phyloP scores from a whole-genome alignment of 2,888 invertebrate genomes.

The Erynnis tages region DNA sequence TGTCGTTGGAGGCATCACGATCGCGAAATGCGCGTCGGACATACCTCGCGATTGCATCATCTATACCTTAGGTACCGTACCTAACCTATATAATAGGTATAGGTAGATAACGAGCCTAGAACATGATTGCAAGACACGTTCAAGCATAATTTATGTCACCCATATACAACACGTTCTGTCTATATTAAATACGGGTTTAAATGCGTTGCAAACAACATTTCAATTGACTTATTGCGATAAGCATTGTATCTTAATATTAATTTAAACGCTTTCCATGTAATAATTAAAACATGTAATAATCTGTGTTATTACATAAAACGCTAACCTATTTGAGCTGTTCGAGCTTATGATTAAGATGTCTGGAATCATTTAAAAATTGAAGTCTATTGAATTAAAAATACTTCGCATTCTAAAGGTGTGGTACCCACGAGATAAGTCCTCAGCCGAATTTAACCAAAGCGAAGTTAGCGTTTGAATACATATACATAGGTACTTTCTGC shows the following conservation, averaged over 20 bases:
- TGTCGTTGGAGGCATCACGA: slow-evolving; percentile 28
- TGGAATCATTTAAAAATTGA: too few relatives aligned
- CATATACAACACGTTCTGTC: slow-evolving; percentile 23
- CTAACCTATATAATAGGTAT: background rate
- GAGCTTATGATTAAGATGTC: too few relatives aligned
- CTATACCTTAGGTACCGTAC: slow-evolving; percentile 1
- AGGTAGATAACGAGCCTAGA: slow-evolving; percentile 1
- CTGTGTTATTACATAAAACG: slow-evolving; percentile 1
- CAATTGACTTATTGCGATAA: slow-evolving; percentile 16
- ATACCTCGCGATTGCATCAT: slow-evolving; percentile 18
- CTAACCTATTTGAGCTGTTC: background rate
- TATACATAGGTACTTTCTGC: too few relatives aligned
- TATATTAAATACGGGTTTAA: slow-evolving; percentile 26
- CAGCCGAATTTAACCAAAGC: too few relatives aligned
- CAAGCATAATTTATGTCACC: slow-evolving; percentile 30
- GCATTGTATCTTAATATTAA: slow-evolving; percentile 10
- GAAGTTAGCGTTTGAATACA: too few relatives aligned
- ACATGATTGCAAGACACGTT: slow-evolving; percentile 23
- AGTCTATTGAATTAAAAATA: too few relatives aligned
- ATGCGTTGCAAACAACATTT: slow-evolving; percentile 24
- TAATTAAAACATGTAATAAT: background rate
- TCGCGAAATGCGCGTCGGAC: slow-evolving; percentile 7
- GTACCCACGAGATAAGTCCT: too few relatives aligned
- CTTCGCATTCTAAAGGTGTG: too few relatives aligned
- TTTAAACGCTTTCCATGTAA: background rate